These are phyloP conservation scores for Cisticola juncidis DNA, from an alignment of 2,113 vertebrate species.

Conservation along the genomic window DNA sequence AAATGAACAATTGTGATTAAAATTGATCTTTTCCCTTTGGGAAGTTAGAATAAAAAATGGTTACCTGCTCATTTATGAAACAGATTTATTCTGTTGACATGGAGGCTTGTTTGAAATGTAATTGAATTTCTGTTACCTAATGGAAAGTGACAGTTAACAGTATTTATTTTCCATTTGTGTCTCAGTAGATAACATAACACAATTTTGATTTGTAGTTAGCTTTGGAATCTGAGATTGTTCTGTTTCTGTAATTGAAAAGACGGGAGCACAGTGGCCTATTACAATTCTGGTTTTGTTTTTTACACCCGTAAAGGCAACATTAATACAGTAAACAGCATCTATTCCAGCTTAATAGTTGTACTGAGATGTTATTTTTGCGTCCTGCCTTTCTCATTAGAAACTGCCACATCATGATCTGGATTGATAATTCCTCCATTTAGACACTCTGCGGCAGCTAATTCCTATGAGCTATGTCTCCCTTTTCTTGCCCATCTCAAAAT, in stretches of 20 bases:
- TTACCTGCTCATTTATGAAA: constrained; percentile 96
- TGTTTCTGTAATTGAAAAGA: constrained; percentile 83
- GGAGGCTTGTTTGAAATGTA: constrained; percentile 96
- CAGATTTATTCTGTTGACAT: constrained; percentile 96
- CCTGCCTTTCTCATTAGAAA: constrained; percentile 71
- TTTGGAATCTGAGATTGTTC: constrained; percentile 84
- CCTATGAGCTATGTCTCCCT: constrained; percentile 60
- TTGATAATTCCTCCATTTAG: constrained; percentile 74
- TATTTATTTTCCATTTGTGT: constrained; percentile 87
- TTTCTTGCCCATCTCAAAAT: constrained; percentile 29
- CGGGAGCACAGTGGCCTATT: constrained; percentile 75
- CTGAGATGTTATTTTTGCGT: constrained; percentile 67
- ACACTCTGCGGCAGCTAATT: constrained; percentile 48
- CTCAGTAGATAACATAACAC: constrained; percentile 90
- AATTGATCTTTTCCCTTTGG: constrained; percentile 97
- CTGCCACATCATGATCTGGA: constrained; percentile 64
- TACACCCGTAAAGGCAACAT: constrained; percentile 72
- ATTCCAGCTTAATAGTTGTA: constrained; percentile 71
- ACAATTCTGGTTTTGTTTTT: constrained; percentile 72
- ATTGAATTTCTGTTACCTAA: constrained; percentile 93
- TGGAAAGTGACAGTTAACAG: constrained; percentile 95
- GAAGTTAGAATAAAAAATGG: constrained; percentile 92
- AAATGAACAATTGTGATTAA: constrained; percentile 92
- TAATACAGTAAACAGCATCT: constrained; percentile 74
- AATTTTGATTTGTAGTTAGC: constrained; percentile 88